Base-by-base conservation (phyloP, 2,888 invertebrate species). In the Lithophane ornitopus region DNA sequence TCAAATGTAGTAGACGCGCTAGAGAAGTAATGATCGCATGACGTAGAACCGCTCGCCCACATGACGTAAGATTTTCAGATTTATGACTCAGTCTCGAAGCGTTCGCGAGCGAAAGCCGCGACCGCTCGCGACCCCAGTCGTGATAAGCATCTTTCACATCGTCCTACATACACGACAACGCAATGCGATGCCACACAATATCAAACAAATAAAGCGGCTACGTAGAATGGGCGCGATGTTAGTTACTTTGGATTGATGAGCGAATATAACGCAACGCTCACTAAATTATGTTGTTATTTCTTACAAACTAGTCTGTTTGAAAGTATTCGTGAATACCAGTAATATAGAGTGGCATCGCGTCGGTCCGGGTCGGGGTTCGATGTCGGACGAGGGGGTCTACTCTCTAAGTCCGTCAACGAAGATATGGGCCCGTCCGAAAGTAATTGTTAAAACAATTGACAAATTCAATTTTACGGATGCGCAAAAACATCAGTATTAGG, bases 21-120 rank as follows among this genome's bases (percentile, higher is more conserved):
- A 74, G 54, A 78, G 2, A 73, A 16, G 12, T 72, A 73, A 69
- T 49, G n/a, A 14, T 80, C 70, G 90, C 90, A 89, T 87, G 87
- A 63, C 44, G 66, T 76, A 78, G 78, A 73, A 71, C 41, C 63
- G 70, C 70, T 78, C 76, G 83, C 77, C 71, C 79, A 92, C 91
- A 90, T 85, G 89, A 92, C 72, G 94, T 95, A 94, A 94, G 81
- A 94, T 95, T 94, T 95, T 95, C 94, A 94, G 94, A 94, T 94
- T 92, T 86, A 85, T 72, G 61, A 63, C 65, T 74, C 28, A 9
- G 61, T 70, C 61, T 54, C 44, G 26, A 46, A 52, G 44, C 14
- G 56, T 46, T 69, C 74, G 41, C 58, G 52, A 68, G 44, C 52
- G 9, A n/a, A 19, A 52, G 44, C 41, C 62, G 67, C 22, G 59